Base-by-base conservation (phyloP, 1,140 invertebrate species). In the Schmidtea mediterranea region DNA sequence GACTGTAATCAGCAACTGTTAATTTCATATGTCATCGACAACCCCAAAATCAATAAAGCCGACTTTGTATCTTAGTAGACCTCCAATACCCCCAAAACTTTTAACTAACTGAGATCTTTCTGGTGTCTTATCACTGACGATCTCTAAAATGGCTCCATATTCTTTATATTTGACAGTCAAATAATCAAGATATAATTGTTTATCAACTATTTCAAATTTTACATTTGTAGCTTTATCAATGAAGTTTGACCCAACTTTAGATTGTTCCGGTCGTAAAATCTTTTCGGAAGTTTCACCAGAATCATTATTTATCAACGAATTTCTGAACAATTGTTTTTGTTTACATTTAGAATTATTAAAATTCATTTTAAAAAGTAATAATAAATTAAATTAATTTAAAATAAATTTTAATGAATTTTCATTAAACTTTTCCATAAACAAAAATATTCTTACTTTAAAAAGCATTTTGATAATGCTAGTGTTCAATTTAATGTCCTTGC, bases 171-270 rank as follows among this genome's bases (percentile, higher is more conserved):
- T 94, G 67, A 98, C 95, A 24, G 92, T 89, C 57, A 98, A 74
- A 90, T 90, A 98, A 72, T 98, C 90, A 46, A 97, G 71, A 26
- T 95, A 68, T 16, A 87, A 82, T 70, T 87, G 80, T 66, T 80
- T 84, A 62, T 97, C 89, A 39, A 87, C 79, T 58, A 95, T 72
- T 73, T 98, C 90, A 65, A 97, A 72, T 69, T 97, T 90, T 86
- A 64, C 95, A 95, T 69, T 94, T 80, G 52, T 81, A 79, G 66
- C 92, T 94, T 66, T 95, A n/a, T n/a, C n/a, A n/a, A n/a, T n/a
- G n/a, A n/a, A n/a, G n/a, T n/a, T n/a, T n/a, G n/a, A n/a, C n/a
- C 87, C 62, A 92, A 94, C 71, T 95, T 86, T 68, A 95, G 86
- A 63, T 92, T 86, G 0, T 86, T 84, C 37, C 82, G 86, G 55